Evolutionary conservation across 2,113 vertebrate genomes (phyloP), one percentile per base, ranked within the genome.

Genomic region (Dipodomys spectabilis): DNA sequence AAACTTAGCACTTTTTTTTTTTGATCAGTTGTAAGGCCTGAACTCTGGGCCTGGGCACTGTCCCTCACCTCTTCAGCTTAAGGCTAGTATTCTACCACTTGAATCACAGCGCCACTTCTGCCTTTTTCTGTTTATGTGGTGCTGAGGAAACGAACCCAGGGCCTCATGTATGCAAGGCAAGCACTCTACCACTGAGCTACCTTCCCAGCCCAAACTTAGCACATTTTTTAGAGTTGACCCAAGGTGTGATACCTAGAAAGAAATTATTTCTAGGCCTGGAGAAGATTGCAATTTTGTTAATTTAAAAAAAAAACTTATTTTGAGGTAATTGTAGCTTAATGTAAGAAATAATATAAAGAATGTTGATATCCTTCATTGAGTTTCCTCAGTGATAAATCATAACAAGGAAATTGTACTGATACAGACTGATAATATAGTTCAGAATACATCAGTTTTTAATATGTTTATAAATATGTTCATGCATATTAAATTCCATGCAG

Each of bases 381-480:
- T 85, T 90, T 60, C 35, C 22, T 49, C n/a, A 81, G 30, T 77
- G 39, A 15, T 82, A 64, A 53, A 64, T 64, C 7, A 77, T 19
- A 86, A 39, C 44, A 60, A 39, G 72, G 32, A 91, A 71, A 77
- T 44, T 85, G 62, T 79, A 45, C 19, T 94, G 69, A 77, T 77
- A 64, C 5, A 22, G 8, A 62, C 35, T 15, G 45, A 32, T 60
- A 49, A 6, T 44, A 44, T 79, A 67, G 32, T 72, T 92, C 65
- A 91, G 30, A 73, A 57, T 73, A 69, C 72, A 32, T 39, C 25
- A 28, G 44, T 79, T 92, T 71, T 88, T 49, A 49, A 49, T 1
- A 6, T 78, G 23, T 91, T 2, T 78, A 39, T 39, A 39, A 39
- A 39, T 39, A 39, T 39, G 13, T 83, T 23, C 77, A 32, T 90